Percentiles rank a stretch among this genome's conserved stretches.
These are phyloP conservation scores for Graptemys geographica DNA, from an alignment of 2,797 vertebrate species.

Conservation along the genomic window DNA sequence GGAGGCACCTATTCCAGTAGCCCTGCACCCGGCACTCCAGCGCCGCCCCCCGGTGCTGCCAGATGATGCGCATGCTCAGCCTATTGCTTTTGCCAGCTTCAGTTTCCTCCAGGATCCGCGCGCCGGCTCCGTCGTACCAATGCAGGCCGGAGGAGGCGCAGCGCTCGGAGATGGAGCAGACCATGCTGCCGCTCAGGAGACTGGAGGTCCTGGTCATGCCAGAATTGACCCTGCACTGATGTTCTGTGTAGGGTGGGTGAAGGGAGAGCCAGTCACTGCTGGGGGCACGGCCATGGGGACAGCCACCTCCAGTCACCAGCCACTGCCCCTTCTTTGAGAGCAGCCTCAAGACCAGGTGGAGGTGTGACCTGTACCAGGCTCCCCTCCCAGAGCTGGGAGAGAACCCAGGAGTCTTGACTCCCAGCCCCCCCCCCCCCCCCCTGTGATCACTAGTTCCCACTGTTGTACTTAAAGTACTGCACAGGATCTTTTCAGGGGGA, in stretches of 20 bases:
- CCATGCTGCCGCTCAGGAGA: fast-evolving
- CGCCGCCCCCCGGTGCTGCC: not conserved
- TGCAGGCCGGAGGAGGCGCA: not conserved
- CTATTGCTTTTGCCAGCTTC: fast-evolving
- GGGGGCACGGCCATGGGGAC: no score
- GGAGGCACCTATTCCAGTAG: not conserved
- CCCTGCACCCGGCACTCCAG: not conserved
- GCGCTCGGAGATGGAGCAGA: not conserved
- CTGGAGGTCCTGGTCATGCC: fast-evolving
- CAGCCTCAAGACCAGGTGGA: not conserved
- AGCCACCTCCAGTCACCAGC: not conserved
- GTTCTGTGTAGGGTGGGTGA: not conserved
- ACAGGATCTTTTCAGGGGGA: no score
- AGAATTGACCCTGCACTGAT: not conserved
- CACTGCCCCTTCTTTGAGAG: not conserved
- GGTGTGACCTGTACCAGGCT: not conserved
- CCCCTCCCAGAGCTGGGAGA: no score
- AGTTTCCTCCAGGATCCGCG: not conserved
- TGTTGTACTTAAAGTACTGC: no score
- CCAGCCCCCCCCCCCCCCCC: no score
- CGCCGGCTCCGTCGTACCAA: not conserved
- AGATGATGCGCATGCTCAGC: not conserved
- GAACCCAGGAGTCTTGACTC: no score
- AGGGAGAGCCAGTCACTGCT: not conserved
- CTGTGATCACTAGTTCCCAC: no score